Conservation (phyloP, 2,888 invertebrate genomes). For the Sphaeridia pumilis region DNA sequence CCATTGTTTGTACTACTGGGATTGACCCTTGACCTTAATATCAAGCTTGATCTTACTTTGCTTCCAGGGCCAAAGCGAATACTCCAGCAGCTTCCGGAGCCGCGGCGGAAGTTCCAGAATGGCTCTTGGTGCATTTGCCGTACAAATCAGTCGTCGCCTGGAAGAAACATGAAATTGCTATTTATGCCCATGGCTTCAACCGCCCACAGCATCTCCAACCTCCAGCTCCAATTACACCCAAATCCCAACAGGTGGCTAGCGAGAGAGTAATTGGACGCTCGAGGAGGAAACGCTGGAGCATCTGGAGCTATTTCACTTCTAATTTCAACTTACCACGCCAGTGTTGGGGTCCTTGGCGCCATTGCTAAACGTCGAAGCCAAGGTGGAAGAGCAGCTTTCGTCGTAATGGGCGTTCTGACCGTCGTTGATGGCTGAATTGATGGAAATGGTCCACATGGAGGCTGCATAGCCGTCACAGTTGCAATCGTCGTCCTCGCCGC, state of each 20-base stretch:
- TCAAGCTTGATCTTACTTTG: conserved; percentile 88
- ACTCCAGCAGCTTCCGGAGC: conserved; percentile 99
- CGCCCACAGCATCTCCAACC: no score
- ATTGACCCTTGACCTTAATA: no score
- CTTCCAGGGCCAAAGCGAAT: conserved; percentile 92
- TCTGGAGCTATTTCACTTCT: no score
- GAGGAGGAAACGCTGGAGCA: no score
- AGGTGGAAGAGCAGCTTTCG: conserved; percentile 95
- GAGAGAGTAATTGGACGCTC: no score
- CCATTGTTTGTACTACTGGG: no score
- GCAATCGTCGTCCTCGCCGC: conserved; percentile 97
- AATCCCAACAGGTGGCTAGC: no score
- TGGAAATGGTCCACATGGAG: conserved; percentile 99
- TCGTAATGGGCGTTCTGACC: conserved; percentile 99
- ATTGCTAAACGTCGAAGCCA: conserved; percentile 98
- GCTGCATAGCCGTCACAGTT: conserved; percentile 99
- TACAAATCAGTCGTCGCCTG: conserved; percentile 95
- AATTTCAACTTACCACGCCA: conserved; percentile 80
- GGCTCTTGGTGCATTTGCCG: conserved; percentile 96
- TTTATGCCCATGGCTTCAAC: no score
- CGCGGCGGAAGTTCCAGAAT: conserved; percentile 97
- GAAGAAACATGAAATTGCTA: no score
- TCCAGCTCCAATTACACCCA: no score
- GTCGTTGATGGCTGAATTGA: conserved; percentile 98
- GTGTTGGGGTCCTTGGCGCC: conserved; percentile 96